Evolutionary conservation across 1,140 invertebrate species (phyloP).

Genomic region (Pseudomyrmex dendroicus): DNA sequence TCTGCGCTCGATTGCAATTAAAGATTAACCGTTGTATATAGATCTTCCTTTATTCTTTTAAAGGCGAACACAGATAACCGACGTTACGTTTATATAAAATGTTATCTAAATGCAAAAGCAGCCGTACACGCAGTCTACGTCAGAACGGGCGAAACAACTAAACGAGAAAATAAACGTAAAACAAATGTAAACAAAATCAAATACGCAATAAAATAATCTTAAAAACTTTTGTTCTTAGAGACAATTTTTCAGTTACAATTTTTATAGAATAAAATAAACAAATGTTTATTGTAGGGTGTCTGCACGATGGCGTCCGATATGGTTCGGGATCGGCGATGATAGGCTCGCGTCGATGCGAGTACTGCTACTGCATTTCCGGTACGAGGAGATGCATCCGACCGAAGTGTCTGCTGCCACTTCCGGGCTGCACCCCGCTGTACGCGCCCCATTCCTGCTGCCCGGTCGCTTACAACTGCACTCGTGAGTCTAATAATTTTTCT

Average conservation of each 20-base stretch:
- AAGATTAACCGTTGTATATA: constrained; percentile 49
- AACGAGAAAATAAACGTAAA: background rate
- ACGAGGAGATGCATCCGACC: constrained; percentile 92
- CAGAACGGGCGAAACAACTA: background rate
- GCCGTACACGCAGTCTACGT: background rate
- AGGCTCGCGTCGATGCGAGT: constrained; percentile 91
- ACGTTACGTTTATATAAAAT: background rate
- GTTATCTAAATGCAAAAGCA: background rate
- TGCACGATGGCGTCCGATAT: constrained; percentile 91
- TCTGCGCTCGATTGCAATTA: constrained; percentile 50
- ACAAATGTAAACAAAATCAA: no score
- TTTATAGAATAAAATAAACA: background rate
- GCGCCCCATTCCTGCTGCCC: constrained; percentile 92
- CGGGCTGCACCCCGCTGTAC: constrained; percentile 90
- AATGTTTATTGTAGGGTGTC: constrained; percentile 86
- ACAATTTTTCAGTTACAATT: background rate
- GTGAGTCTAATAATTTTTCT: constrained; percentile 76
- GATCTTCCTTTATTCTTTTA: background rate
- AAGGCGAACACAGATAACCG: background rate
- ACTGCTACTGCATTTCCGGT: constrained; percentile 94
- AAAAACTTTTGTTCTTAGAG: no score
- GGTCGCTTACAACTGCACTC: constrained; percentile 91
- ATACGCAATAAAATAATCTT: no score
- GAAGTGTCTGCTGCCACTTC: constrained; percentile 91
- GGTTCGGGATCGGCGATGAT: constrained; percentile 94